Evolutionary conservation across 2,113 vertebrate genomes (phyloP), one percentile per base, ranked within the genome.

Genomic region (Labrus mixtus): DNA sequence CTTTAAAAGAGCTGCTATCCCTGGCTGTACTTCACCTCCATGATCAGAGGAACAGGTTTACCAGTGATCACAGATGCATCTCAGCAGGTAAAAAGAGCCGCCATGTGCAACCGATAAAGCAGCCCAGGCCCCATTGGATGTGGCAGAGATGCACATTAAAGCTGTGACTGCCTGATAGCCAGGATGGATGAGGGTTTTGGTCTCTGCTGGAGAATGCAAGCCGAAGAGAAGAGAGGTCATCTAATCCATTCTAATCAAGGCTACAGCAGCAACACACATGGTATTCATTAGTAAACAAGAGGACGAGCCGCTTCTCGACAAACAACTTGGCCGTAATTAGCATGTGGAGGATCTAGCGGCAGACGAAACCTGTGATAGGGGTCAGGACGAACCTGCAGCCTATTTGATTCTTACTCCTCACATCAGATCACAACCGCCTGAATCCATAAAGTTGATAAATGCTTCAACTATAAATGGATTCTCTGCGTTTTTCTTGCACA

Each of bases 231-330:
- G 67, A 84, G 87, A 86, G 90, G 90, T 89, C 69, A 87, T 82
- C 83, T 87, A 90, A 94, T 93, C 90, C 89, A 89, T 94, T 92
- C 81, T 90, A 92, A 94, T 95, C 90, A 92, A 91, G 83, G 79
- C 85, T 73, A 75, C 87, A 78, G 87, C 88, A 78, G 85, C 73
- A 74, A 81, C 88, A 90, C 84, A 72, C 88, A 85, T 90, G 91
- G 72, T 84, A 72, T 92, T 92, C 85, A 93, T 94, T 93, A 94
- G 91, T 82, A 90, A 91, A 89, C 89, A 90, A 86, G 86, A 74
- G 79, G 73, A 85, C 73, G 87, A 85, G 87, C 78, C 53, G 82
- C 84, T 82, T 58, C 58, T 73, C 76, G 50, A 93, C 76, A 82
- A 88, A 90, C 90, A 91, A 76, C 69, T 72, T 68, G 62, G 75